These are phyloP conservation scores for Erebia ligea DNA, from an alignment of 2,888 invertebrate genomes.

Conservation along the genomic window DNA sequence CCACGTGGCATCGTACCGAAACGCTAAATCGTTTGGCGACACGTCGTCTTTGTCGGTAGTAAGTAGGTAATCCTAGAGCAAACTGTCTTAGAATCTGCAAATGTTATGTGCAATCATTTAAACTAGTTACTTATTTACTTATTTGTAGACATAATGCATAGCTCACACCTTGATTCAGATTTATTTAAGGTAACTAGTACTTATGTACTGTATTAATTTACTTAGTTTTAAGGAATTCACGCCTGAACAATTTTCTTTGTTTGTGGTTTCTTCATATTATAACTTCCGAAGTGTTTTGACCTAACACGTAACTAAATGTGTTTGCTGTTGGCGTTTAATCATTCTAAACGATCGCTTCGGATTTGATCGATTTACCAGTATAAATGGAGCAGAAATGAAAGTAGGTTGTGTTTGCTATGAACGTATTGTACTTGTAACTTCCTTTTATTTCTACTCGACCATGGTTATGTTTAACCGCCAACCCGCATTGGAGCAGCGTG, in stretches of 20 bases:
- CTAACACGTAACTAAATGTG: slow-evolving; percentile 18
- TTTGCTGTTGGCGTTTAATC: slow-evolving; percentile 23
- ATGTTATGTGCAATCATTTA: no score
- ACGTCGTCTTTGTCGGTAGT: no score
- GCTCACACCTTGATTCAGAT: no score
- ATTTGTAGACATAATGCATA: no score
- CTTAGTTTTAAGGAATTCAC: not conserved
- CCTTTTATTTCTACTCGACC: slow-evolving; percentile 6
- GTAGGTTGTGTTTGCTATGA: slow-evolving; percentile 26
- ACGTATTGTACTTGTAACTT: not conserved
- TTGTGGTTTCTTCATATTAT: slow-evolving; percentile 7
- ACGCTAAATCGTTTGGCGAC: no score
- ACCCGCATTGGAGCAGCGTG: no score
- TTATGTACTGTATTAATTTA: not conserved
- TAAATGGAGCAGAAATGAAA: slow-evolving; percentile 39
- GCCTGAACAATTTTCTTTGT: slow-evolving; percentile 8
- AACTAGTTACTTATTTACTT: no score
- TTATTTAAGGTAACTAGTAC: no score
- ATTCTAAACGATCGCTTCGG: slow-evolving; percentile 27
- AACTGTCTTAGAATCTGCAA: no score
- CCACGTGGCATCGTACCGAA: no score
- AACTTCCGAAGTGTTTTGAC: slow-evolving; percentile 4
- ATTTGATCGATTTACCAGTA: slow-evolving; percentile 34
- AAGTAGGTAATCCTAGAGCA: no score
- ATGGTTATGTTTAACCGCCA: not conserved